Evolutionary conservation across 2,797 vertebrate species (phyloP).

Genomic region (Sarcoramphus papa): DNA sequence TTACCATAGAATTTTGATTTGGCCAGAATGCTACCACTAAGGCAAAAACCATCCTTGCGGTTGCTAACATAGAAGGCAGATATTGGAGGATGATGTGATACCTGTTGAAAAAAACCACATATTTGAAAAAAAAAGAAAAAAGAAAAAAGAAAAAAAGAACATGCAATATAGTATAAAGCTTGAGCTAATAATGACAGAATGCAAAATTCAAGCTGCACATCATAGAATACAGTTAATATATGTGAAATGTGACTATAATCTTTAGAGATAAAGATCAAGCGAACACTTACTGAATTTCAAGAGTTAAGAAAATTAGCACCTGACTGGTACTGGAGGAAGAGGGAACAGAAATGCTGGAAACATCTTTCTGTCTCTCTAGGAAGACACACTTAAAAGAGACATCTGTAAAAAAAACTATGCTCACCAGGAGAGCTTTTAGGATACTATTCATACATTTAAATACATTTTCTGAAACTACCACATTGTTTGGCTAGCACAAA

Average conservation of each 20-base stretch:
- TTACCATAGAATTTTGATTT: slow-evolving; percentile 99
- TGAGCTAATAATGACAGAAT: not conserved
- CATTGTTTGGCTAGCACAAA: not conserved
- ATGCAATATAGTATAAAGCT: not conserved
- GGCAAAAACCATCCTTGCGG: slow-evolving; percentile 97
- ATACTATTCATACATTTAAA: not conserved
- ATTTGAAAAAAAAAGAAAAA: not conserved
- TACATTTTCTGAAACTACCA: not conserved
- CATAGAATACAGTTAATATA: not conserved
- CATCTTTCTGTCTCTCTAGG: not conserved
- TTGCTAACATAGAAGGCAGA: slow-evolving; percentile 98
- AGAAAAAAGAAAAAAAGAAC: not conserved
- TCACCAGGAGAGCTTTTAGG: not conserved
- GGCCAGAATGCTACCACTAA: slow-evolving; percentile 96
- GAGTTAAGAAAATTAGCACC: not conserved
- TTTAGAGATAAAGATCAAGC: not conserved
- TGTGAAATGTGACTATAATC: not conserved
- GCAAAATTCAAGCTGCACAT: not conserved
- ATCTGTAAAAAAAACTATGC: not conserved
- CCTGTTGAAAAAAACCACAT: slow-evolving; percentile 69
- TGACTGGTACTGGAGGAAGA: not conserved
- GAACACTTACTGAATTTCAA: not conserved
- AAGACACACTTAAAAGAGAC: not conserved
- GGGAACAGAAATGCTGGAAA: not conserved
- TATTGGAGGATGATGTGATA: slow-evolving; percentile 97